Conservation (phyloP, 1,140 invertebrate species). For the Copidosoma floridanum region DNA sequence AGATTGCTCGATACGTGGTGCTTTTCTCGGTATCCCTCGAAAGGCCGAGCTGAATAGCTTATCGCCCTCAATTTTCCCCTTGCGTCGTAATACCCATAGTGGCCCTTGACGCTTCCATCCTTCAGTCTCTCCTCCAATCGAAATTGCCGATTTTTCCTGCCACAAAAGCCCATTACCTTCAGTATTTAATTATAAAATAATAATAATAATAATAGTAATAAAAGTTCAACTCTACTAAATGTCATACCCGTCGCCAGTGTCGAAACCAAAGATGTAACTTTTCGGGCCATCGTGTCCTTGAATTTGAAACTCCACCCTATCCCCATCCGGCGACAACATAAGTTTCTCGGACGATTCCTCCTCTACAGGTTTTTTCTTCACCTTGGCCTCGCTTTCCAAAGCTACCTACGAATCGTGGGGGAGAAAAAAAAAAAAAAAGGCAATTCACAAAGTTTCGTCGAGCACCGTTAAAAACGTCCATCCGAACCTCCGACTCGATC, state of each 20-base stretch:
- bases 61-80: slow-evolving; percentile 75
- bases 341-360: slow-evolving; percentile 58
- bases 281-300: slow-evolving; percentile 77
- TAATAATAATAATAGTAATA: slow-evolving; percentile 10
- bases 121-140: slow-evolving; percentile 76
- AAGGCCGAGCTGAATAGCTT: slow-evolving; percentile 73
- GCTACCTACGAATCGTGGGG: background rate
- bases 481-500: no score
- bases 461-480: no score
- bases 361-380: slow-evolving; percentile 45
- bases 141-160: slow-evolving; percentile 78
- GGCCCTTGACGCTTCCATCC: slow-evolving; percentile 75
- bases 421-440: no score
- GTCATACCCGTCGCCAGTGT: slow-evolving; percentile 85
- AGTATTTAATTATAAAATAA: no score
- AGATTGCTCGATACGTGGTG: slow-evolving; percentile 42
- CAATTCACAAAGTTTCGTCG: no score
- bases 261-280: slow-evolving; percentile 83
- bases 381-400: slow-evolving; percentile 21
- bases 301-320: slow-evolving; percentile 60
- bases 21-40: slow-evolving; percentile 66
- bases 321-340: slow-evolving; percentile 39
- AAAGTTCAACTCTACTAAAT: slow-evolving; percentile 45
- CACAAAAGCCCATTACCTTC: slow-evolving; percentile 19
- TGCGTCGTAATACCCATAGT: slow-evolving; percentile 81